These are phyloP conservation scores for Centropus bengalensis DNA, from an alignment of 2,113 vertebrate species.

Conservation along the genomic window DNA sequence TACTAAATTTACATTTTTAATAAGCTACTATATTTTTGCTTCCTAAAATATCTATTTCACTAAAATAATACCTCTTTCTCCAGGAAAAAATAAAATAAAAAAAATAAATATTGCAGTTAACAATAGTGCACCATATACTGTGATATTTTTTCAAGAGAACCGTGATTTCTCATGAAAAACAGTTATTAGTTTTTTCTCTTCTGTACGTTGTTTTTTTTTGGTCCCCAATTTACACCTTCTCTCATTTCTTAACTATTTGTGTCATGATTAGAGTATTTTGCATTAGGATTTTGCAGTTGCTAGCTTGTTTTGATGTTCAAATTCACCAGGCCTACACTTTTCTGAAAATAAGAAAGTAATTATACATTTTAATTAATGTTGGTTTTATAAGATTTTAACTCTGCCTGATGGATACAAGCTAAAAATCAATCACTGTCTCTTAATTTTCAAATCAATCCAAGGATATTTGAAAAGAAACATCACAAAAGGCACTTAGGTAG, in stretches of 20 bases:
- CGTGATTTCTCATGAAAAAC: neutral
- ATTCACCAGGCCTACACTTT: neutral
- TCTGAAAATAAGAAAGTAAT: conserved; percentile 8
- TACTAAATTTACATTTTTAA: neutral
- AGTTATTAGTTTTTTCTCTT: neutral
- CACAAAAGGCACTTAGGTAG: neutral
- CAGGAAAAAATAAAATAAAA: neutral
- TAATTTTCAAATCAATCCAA: conserved; percentile 51
- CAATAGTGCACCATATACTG: neutral
- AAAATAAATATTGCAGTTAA: neutral
- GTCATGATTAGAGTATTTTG: neutral
- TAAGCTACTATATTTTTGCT: neutral
- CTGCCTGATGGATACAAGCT: conserved; percentile 32
- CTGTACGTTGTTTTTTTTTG: neutral
- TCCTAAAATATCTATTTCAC: neutral
- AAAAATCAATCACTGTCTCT: conserved; percentile 59
- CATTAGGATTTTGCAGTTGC: neutral
- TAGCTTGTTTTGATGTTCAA: neutral
- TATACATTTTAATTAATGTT: conserved; percentile 47
- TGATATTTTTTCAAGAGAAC: neutral
- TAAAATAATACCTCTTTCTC: neutral
- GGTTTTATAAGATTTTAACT: conserved; percentile 48
- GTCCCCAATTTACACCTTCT: neutral
- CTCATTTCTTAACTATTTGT: neutral
- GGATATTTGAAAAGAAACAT: conserved; percentile 42